Evolutionary conservation across 2,888 invertebrate genomes (phyloP).

Genomic region (Hydrotaea cyrtoneurina): DNA sequence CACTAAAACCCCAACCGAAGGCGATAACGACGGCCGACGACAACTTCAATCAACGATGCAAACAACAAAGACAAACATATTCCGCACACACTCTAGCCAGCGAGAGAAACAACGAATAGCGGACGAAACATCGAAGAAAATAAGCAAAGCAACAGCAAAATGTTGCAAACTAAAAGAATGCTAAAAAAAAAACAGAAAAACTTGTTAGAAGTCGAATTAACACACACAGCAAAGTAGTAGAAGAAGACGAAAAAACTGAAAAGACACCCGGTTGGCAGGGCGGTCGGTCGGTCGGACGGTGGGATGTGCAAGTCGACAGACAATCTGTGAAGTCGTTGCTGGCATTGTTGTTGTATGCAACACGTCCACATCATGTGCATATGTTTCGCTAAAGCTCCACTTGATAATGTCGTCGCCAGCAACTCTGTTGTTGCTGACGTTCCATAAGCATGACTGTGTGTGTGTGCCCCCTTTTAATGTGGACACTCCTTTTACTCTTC

Average conservation of each 20-base stretch:
- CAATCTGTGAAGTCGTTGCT: not conserved
- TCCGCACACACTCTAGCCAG: not conserved
- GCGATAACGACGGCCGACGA: not conserved
- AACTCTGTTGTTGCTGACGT: not conserved
- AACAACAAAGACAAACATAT: slow-evolving; percentile 26
- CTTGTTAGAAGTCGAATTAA: slow-evolving; percentile 34
- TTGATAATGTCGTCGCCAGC: not conserved
- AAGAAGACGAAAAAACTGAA: not conserved
- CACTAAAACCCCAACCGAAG: not conserved
- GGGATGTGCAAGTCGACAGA: no score
- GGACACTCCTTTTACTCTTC: slow-evolving; percentile 7
- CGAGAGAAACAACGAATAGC: slow-evolving; percentile 6
- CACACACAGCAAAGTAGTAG: not conserved
- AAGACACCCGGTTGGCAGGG: not conserved
- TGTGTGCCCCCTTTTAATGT: not conserved
- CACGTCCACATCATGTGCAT: slow-evolving; percentile 13
- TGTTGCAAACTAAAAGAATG: not conserved
- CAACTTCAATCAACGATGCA: slow-evolving; percentile 12
- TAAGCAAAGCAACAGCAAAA: not conserved
- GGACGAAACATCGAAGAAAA: no score
- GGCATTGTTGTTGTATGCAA: slow-evolving; percentile 22
- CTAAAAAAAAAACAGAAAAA: not conserved
- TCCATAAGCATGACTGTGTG: not conserved
- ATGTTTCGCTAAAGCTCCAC: slow-evolving; percentile 9
- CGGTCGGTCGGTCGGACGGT: no score